A percentile compares a stretch with the other conserved stretches of the same genome.
Evolutionary conservation across 2,888 invertebrate species (phyloP).

Genomic region (Gryllus longicercus): DNA sequence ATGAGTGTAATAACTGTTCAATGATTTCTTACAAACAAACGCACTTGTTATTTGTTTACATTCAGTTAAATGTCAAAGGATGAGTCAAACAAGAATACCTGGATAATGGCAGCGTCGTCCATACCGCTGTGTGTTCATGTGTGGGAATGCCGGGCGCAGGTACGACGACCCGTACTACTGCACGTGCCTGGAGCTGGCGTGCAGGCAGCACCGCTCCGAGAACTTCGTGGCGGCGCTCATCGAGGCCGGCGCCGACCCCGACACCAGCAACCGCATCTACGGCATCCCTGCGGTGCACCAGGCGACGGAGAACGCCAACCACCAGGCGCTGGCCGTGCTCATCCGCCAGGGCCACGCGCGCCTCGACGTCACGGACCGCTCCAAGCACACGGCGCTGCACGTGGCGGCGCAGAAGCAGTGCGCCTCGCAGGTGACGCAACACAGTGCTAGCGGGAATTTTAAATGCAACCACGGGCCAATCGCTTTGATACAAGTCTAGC

Average conservation of each 20-base stretch:
- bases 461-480: too few relatives aligned
- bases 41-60: too few relatives aligned
- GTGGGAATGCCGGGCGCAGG: background rate
- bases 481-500: too few relatives aligned
- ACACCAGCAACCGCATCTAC: slow-evolving; percentile 34
- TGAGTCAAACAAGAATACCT: too few relatives aligned
- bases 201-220: background rate
- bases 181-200: slow-evolving; percentile 24
- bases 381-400: slow-evolving; percentile 22
- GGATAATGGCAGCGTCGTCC: too few relatives aligned
- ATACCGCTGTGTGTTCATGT: too few relatives aligned
- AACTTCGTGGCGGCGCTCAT: slow-evolving; percentile 38
- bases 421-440: background rate
- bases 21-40: too few relatives aligned
- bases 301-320: background rate
- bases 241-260: slow-evolving; percentile 39
- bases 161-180: slow-evolving; percentile 27
- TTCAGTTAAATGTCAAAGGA: too few relatives aligned
- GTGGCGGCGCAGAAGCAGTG: slow-evolving; percentile 22
- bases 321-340: slow-evolving; percentile 3
- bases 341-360: background rate
- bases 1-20: too few relatives aligned
- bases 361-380: background rate
- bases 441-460: too few relatives aligned
- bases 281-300: slow-evolving; percentile 36